phyloP scores from a whole-genome alignment of 1,140 invertebrate species.

The Steinernema khuongi region DNA sequence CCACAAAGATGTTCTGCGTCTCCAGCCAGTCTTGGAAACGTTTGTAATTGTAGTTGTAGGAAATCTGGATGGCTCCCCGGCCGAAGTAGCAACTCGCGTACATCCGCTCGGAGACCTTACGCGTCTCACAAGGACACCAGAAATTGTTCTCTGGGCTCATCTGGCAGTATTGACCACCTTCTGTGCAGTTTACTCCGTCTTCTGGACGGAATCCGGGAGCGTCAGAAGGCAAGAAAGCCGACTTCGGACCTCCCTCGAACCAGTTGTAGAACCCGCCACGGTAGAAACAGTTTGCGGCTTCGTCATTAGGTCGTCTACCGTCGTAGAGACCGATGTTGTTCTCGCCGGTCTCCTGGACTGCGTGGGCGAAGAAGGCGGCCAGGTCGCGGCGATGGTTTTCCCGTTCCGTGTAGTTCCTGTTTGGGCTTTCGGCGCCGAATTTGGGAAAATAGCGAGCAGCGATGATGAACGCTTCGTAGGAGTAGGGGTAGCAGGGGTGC shows the following conservation, averaged over 20 bases:
- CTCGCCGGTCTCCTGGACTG: conserved; percentile 43
- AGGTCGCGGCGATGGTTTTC: conserved; percentile 35
- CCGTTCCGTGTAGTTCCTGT: conserved; percentile 31
- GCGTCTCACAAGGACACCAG: conserved; percentile 47
- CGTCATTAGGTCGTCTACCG: conserved; percentile 21
- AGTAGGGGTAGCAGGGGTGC: conserved; percentile 49
- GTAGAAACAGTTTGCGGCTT: conserved; percentile 54
- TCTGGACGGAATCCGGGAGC: conserved; percentile 37
- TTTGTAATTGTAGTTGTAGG: conserved; percentile 58
- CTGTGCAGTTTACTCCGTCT: conserved; percentile 43
- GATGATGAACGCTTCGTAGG: conserved; percentile 53
- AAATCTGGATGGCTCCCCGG: conserved; percentile 51
- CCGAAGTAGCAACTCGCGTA: conserved; percentile 56
- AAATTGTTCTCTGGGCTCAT: conserved; percentile 35
- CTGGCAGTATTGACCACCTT: conserved; percentile 43
- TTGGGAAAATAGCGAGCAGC: conserved; percentile 57
- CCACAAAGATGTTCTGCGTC: conserved; percentile 46
- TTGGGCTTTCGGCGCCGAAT: conserved; percentile 44
- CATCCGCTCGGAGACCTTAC: conserved; percentile 17
- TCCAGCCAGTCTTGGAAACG: conserved; percentile 47
- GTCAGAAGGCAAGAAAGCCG: conserved; percentile 42
- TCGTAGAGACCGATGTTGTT: conserved; percentile 41
- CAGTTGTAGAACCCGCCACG: conserved; percentile 56
- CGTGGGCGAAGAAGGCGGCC: conserved; percentile 43
- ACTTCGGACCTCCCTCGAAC: conserved; percentile 56